Conservation (phyloP, 1,140 invertebrate species). For the Ectropis grisescens region DNA sequence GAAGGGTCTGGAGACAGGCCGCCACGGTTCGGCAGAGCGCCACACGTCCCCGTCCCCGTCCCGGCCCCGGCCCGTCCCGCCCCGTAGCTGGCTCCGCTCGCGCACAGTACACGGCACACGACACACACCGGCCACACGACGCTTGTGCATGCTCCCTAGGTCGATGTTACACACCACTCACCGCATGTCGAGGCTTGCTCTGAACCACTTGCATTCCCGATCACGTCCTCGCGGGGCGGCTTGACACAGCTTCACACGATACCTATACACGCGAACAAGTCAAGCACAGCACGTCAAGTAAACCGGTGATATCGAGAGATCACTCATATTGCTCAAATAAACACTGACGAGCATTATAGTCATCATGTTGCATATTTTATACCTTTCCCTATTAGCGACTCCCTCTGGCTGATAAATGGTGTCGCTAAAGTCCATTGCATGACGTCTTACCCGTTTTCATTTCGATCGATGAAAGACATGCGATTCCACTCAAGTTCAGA, state of each 20-base stretch:
- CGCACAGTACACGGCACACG: conserved; percentile 58
- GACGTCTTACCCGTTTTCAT: conserved; percentile 28
- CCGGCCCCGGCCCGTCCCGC: no score
- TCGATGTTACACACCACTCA: conserved; percentile 40
- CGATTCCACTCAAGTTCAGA: conserved; percentile 34
- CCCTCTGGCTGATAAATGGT: conserved; percentile 52
- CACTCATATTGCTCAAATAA: conserved; percentile 36
- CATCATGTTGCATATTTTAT: conserved; percentile 66
- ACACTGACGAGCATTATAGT: conserved; percentile 51
- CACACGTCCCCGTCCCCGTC: no score
- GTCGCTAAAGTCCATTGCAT: conserved; percentile 60
- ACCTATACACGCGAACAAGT: conserved; percentile 55
- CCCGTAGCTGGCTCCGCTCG: conserved; percentile 62
- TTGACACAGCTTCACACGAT: conserved; percentile 56
- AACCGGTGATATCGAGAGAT: conserved; percentile 16
- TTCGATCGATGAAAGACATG: conserved; percentile 36
- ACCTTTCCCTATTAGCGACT: conserved; percentile 66
- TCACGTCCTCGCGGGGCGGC: conserved; percentile 47
- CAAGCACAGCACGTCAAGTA: conserved; percentile 46
- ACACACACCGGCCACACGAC: conserved; percentile 32
- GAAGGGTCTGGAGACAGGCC: no score
- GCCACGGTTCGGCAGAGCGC: no score
- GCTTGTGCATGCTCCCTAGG: conserved; percentile 51
- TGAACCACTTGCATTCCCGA: conserved; percentile 61
- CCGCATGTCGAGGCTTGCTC: conserved; percentile 56